Conservation (phyloP, 2,113 vertebrate species). For the Muntiacus reevesi region DNA sequence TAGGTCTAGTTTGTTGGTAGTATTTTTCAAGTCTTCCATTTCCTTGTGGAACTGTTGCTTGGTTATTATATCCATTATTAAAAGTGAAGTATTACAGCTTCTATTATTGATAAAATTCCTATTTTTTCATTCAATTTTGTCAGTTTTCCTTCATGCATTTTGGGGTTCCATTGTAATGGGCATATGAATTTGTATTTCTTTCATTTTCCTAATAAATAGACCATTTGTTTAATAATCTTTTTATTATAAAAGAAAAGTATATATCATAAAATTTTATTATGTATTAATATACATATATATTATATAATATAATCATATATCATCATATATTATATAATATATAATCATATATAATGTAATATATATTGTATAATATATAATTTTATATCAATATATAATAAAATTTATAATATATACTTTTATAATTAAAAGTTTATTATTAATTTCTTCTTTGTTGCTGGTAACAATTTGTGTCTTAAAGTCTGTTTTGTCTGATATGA, state of each 20-base stretch:
- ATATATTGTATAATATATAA: too few relatives aligned
- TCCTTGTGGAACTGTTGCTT: neutral
- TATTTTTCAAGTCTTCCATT: neutral
- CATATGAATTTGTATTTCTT: neutral
- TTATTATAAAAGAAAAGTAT: too few relatives aligned
- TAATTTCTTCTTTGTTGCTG: neutral
- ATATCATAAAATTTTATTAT: too few relatives aligned
- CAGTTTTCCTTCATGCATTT: neutral
- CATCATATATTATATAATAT: too few relatives aligned
- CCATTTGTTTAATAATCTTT: too few relatives aligned
- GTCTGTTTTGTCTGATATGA: neutral
- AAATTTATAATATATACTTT: too few relatives aligned
- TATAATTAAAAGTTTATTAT: neutral
- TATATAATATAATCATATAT: too few relatives aligned
- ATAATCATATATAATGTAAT: too few relatives aligned
- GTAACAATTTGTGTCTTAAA: neutral
- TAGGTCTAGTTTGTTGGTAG: neutral
- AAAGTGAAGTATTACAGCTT: neutral
- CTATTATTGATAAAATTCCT: neutral
- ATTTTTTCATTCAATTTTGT: neutral
- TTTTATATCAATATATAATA: too few relatives aligned
- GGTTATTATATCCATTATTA: neutral
- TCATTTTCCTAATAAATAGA: neutral
- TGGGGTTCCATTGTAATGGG: neutral
- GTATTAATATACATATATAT: too few relatives aligned